Conservation (phyloP, 2,113 vertebrate genomes). For the Callipepla californica region DNA sequence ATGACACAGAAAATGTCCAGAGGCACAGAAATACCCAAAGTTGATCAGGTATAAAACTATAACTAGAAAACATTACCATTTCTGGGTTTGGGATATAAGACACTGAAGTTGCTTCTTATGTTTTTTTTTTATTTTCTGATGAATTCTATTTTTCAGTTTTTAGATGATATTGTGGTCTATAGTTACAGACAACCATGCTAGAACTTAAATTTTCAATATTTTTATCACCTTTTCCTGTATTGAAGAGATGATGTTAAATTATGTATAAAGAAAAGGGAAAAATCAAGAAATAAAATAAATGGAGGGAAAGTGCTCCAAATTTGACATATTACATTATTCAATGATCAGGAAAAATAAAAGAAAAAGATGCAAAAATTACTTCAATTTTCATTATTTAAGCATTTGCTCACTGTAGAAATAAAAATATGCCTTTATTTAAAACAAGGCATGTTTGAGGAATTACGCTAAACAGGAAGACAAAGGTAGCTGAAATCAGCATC, state of each 20-base stretch:
- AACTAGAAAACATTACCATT: background rate
- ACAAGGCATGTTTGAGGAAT: background rate
- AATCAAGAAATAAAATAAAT: background rate
- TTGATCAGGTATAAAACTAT: background rate
- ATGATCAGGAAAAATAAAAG: background rate
- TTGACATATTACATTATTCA: background rate
- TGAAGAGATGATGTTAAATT: background rate
- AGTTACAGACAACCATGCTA: background rate
- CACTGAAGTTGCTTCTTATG: background rate
- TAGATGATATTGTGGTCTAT: background rate
- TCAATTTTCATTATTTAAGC: background rate
- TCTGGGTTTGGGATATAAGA: background rate
- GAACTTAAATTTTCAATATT: background rate
- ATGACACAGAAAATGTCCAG: background rate
- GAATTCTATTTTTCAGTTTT: background rate
- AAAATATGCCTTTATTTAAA: background rate
- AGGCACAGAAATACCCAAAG: background rate
- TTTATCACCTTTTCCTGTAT: background rate
- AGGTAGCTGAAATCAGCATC: background rate
- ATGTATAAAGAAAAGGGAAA: background rate
- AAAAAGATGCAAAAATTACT: background rate
- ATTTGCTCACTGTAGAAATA: rapidly evolving
- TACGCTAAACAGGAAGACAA: background rate
- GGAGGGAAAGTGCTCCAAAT: background rate
- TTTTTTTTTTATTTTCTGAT: background rate